phyloP scores from a whole-genome alignment of 2,797 vertebrate genomes.

The Takifugu ocellatus region DNA sequence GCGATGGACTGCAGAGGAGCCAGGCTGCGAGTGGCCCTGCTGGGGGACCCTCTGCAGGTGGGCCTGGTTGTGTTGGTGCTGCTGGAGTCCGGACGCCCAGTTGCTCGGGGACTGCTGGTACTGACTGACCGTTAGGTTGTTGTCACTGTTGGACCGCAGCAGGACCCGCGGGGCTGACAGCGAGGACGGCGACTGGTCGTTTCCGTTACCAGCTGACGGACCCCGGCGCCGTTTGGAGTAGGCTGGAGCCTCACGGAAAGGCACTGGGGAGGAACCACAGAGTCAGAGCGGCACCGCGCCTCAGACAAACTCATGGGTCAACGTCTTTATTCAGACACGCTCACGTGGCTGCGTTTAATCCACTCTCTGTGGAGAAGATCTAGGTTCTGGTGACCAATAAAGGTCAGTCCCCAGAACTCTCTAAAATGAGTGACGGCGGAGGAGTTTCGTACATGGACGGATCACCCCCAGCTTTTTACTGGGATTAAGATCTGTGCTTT shows the following conservation, averaged over 20 bases:
- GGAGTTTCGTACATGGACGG: too few species aligned
- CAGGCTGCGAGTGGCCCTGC: conserved; percentile 68
- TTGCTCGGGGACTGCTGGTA: conserved; percentile 57
- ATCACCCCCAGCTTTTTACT: too few species aligned
- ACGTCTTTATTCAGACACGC: too few species aligned
- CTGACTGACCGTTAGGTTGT: conserved; percentile 83
- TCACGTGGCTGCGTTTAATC: too few species aligned
- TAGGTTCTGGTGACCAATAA: too few species aligned
- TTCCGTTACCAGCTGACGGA: conserved; percentile 67
- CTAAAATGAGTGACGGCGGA: too few species aligned
- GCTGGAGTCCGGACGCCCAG: conserved; percentile 47
- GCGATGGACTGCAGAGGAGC: conserved; percentile 80
- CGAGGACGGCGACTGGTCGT: conserved; percentile 66
- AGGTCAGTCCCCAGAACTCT: too few species aligned
- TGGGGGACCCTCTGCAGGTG: conserved; percentile 68
- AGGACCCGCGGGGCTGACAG: conserved; percentile 86
- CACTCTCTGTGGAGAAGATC: too few species aligned
- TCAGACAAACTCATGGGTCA: too few species aligned
- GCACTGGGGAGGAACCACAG: conserved; percentile 75
- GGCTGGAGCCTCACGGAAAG: conserved; percentile 92
- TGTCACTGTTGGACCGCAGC: conserved; percentile 95
- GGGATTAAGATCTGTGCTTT: too few species aligned
- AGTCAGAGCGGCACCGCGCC: neutral
- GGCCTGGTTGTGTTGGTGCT: conserved; percentile 44
- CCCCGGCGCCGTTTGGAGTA: conserved; percentile 87